phyloP scores from a whole-genome alignment of 2,888 invertebrate species.

The Harpalus rufipes region DNA sequence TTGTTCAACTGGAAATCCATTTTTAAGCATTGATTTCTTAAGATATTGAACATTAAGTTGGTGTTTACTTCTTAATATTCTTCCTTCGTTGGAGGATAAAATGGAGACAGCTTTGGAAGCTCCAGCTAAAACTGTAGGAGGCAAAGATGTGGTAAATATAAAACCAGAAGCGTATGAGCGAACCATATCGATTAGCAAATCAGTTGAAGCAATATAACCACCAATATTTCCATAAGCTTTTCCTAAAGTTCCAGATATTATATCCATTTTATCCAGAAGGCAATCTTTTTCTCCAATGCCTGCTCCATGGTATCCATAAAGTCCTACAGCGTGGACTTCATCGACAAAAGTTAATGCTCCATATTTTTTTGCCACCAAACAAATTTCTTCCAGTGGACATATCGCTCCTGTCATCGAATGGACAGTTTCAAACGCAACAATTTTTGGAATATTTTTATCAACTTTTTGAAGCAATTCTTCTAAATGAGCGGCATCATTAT shows the following conservation, averaged over 20 bases:
- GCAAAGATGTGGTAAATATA: slow-evolving; percentile 97
- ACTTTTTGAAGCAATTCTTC: slow-evolving; percentile 86
- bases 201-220: slow-evolving; percentile 91
- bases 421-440: slow-evolving; percentile 98
- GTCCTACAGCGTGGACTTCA: slow-evolving; percentile 98
- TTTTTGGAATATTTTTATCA: slow-evolving; percentile 90
- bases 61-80: slow-evolving; percentile 86
- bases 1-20: slow-evolving; percentile 92
- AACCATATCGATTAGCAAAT: slow-evolving; percentile 91
- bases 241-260: slow-evolving; percentile 96
- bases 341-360: slow-evolving; percentile 97
- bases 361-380: slow-evolving; percentile 92
- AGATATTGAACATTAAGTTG: slow-evolving; percentile 93
- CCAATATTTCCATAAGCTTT: slow-evolving; percentile 98
- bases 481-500: slow-evolving; percentile 94
- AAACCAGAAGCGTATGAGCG: slow-evolving; percentile 97
- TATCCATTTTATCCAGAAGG: slow-evolving; percentile 91
- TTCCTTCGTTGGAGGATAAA: slow-evolving; percentile 92
- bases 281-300: slow-evolving; percentile 95
- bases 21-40: slow-evolving; percentile 85
- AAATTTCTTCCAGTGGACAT: slow-evolving; percentile 93
- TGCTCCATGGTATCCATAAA: slow-evolving; percentile 95
- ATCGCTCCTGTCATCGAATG: slow-evolving; percentile 99
- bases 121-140: slow-evolving; percentile 94
- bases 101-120: slow-evolving; percentile 91